Evolutionary conservation across 2,797 vertebrate genomes (phyloP).

Genomic region (Bradypus variegatus): DNA sequence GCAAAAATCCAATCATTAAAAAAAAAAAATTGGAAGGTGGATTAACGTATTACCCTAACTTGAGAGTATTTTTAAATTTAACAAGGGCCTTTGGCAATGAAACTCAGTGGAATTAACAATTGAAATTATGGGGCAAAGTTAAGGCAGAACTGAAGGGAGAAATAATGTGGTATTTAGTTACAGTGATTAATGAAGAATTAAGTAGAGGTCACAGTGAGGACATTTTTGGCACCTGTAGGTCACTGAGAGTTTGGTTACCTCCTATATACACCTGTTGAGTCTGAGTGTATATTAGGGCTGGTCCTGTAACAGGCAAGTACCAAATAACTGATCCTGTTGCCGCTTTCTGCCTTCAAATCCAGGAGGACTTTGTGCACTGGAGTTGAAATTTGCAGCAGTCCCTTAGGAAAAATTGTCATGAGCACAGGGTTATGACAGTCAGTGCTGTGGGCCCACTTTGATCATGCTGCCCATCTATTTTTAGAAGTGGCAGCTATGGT

Average conservation of each 20-base stretch:
- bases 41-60: neutral
- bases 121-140: neutral
- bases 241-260: rapidly evolving
- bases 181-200: neutral
- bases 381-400: neutral
- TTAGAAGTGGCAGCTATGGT: neutral
- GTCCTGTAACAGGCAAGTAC: neutral
- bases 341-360: neutral
- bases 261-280: rapidly evolving
- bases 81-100: neutral
- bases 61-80: too few relatives aligned
- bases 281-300: too few relatives aligned
- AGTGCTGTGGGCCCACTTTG: rapidly evolving
- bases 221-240: too few relatives aligned
- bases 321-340: neutral
- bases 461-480: rapidly evolving
- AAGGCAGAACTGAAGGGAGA: neutral
- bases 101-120: neutral
- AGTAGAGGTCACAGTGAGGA: rapidly evolving
- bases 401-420: neutral
- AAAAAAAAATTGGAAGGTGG: rapidly evolving
- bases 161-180: neutral
- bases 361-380: neutral
- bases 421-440: neutral
- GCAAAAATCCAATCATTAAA: neutral